phyloP scores from a whole-genome alignment of 1,140 invertebrate species.

The Aporrectodea caliginosa region DNA sequence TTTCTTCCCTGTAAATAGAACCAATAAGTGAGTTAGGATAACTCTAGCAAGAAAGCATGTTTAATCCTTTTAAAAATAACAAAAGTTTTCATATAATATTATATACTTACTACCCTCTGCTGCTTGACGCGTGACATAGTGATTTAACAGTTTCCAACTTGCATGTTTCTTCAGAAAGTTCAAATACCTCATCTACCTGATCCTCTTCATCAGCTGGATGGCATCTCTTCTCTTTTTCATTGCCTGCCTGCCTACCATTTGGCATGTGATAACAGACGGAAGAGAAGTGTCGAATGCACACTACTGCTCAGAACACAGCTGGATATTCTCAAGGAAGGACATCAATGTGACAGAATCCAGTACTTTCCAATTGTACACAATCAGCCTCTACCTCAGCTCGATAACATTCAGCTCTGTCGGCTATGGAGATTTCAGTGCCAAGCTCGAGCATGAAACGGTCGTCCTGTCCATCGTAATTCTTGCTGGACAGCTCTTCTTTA shows the following conservation, averaged over 20 bases:
- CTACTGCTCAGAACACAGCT: neutral
- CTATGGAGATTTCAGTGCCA: neutral
- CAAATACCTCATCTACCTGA: neutral
- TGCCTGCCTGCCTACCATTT: neutral
- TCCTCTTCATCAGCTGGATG: neutral
- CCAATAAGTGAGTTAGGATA: too few relatives aligned
- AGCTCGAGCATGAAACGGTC: neutral
- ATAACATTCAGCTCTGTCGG: neutral
- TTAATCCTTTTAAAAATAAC: too few relatives aligned
- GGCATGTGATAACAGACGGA: neutral
- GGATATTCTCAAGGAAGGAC: neutral
- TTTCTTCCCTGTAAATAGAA: too few relatives aligned
- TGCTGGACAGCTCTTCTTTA: neutral
- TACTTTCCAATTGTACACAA: neutral
- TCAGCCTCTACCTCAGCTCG: neutral
- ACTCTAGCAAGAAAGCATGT: too few relatives aligned
- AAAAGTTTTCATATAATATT: too few relatives aligned
- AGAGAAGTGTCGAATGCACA: neutral
- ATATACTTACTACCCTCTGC: too few relatives aligned
- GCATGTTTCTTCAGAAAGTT: neutral
- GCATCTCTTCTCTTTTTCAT: neutral
- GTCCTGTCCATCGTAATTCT: neutral
- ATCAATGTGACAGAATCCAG: neutral
- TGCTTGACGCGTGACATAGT: too few relatives aligned
- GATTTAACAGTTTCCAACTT: too few relatives aligned